A percentile compares a stretch with the other conserved stretches of the same genome.
phyloP scores from a whole-genome alignment of 2,113 vertebrate species.

The Sprattus sprattus region DNA sequence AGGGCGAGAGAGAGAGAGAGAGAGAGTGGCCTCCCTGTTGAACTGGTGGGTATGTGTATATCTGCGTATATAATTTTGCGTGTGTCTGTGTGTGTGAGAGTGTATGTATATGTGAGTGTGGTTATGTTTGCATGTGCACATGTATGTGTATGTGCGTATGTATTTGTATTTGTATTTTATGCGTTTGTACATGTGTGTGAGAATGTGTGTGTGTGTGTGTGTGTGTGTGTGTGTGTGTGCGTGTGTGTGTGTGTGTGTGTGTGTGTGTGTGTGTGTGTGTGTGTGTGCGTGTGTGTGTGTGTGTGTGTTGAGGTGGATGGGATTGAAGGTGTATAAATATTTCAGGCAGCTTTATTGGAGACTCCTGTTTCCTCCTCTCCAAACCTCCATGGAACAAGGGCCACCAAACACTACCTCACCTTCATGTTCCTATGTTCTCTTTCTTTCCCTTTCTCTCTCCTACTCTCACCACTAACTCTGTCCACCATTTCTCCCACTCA shows the following conservation, averaged over 20 bases:
- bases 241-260: not conserved
- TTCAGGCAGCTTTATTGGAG: slow-evolving; percentile 73
- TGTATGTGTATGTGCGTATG: slow-evolving; percentile 32
- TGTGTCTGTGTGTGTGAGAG: not conserved
- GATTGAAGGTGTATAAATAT: slow-evolving; percentile 73
- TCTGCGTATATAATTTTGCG: slow-evolving; percentile 32
- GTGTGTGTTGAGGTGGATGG: slow-evolving; percentile 29
- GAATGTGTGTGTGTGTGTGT: not conserved
- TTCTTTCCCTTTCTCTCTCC: not conserved
- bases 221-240: not conserved
- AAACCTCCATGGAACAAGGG: slow-evolving; percentile 54
- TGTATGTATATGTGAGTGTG: too few species aligned
- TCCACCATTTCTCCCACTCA: not conserved
- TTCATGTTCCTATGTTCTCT: not conserved
- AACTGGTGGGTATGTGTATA: not conserved
- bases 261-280: not conserved
- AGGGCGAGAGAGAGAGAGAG: not conserved
- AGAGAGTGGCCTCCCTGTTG: not conserved
- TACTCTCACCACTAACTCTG: not conserved
- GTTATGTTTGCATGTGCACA: too few species aligned
- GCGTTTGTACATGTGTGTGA: not conserved
- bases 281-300: not conserved
- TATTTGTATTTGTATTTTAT: slow-evolving; percentile 24
- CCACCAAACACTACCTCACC: slow-evolving; percentile 43
- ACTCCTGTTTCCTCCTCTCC: slow-evolving; percentile 61